A percentile compares a stretch with the other conserved stretches of the same genome.
Evolutionary conservation across 1,140 invertebrate species (phyloP).

Genomic region (Leptinotarsa defecta): DNA sequence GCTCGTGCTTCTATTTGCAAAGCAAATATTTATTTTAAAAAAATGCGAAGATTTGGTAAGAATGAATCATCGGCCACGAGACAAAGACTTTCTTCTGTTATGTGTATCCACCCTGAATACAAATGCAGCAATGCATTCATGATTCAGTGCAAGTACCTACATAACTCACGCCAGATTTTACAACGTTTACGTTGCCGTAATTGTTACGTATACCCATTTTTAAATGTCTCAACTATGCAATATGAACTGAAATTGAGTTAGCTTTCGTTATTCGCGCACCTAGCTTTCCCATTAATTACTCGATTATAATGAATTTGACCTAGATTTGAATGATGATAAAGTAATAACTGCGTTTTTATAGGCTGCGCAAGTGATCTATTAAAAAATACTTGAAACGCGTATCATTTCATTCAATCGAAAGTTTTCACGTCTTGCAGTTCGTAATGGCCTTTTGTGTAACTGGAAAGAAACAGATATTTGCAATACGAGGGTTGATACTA

Average conservation of each 20-base stretch:
- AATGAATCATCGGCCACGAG: too few species aligned
- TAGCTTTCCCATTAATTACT: constrained; percentile 20
- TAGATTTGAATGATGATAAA: constrained; percentile 8
- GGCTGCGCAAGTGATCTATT: neutral
- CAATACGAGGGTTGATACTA: too few species aligned
- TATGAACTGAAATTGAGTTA: neutral
- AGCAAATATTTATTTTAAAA: too few species aligned
- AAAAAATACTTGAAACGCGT: neutral
- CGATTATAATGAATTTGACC: constrained; percentile 9
- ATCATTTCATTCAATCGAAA: neutral
- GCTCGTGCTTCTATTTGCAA: too few species aligned
- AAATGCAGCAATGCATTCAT: neutral
- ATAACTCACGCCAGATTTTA: neutral
- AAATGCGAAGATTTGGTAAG: too few species aligned
- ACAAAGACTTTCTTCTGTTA: too few species aligned
- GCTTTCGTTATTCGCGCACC: neutral
- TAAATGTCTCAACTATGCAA: constrained; percentile 23
- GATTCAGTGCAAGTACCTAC: neutral
- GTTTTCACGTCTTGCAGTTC: neutral
- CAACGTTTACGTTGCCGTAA: constrained; percentile 5
- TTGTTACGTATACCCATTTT: constrained; percentile 14
- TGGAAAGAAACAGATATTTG: too few species aligned
- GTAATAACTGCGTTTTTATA: constrained; percentile 3
- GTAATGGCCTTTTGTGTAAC: too few species aligned
- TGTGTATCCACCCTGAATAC: too few species aligned